Evolutionary conservation across 2,797 vertebrate species (phyloP).

Genomic region (Poecilia velifera): DNA sequence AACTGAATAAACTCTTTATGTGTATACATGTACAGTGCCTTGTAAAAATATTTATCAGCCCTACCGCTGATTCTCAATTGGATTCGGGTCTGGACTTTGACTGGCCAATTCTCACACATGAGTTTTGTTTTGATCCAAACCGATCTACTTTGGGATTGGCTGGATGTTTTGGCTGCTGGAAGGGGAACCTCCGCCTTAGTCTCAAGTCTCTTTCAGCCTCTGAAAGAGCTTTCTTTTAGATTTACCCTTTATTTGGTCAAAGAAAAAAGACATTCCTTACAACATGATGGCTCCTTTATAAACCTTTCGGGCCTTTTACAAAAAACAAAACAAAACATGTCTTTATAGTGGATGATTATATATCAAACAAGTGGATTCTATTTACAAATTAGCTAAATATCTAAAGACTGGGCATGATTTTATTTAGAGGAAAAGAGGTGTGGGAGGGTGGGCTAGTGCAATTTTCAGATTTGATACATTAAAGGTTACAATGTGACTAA

Average conservation of each 20-base stretch:
- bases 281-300: background rate
- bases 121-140: background rate
- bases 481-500: background rate
- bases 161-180: background rate
- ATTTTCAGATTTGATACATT: background rate
- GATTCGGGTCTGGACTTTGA: background rate
- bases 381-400: background rate
- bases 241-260: background rate
- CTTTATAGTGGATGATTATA: no score
- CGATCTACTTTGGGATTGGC: background rate
- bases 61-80: background rate
- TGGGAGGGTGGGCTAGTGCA: background rate
- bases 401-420: background rate
- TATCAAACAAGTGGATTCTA: background rate
- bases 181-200: background rate
- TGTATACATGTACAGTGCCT: background rate
- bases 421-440: background rate
- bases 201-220: background rate
- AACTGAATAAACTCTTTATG: conserved; percentile 18
- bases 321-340: no score
- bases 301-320: background rate
- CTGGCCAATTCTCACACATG: background rate
- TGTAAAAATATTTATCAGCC: background rate
- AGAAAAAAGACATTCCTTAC: background rate
- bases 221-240: background rate